Evolutionary conservation across 2,797 vertebrate genomes (phyloP), one percentile per base, ranked within the genome.

Genomic region (Dipus sagitta): DNA sequence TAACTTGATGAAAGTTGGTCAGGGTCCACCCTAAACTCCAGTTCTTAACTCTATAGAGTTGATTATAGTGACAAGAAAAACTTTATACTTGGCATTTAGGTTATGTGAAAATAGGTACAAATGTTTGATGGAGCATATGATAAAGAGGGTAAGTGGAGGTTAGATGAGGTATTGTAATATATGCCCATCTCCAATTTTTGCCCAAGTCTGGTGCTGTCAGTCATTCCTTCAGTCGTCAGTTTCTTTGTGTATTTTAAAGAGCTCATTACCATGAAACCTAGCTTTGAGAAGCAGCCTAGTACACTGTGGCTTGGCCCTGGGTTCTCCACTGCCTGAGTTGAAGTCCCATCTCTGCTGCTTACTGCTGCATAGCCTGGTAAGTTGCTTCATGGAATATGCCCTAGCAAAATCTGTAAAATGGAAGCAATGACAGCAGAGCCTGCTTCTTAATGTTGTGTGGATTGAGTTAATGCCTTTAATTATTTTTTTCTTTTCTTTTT

Each of bases 61-160:
- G 38, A 15, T 82, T 87, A 38, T 83, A 54, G n/a, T 81, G 77
- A 81, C 52, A 82, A 90, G 81, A 71, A 62, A 92, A 81, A 86
- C 12, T 42, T 84, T 71, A 18, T 92, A 38, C 68, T 38, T 75
- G 52, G 30, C 23, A 38, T 67, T 64, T 72, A 84, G 58, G 15
- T 38, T 90, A 81, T 62, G 38, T 70, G 81, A 62, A 90, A 6
- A 34, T 90, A 71, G 62, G 42, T 85, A 62, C 20, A 89, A 15
- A 26, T 92, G 14, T 76, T 86, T n/a, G 5, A 0, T 68, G 75
- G 75, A 70, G n/a, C 28, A n/a, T 71, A 34, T 30, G 74, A 23
- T 70, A 68, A 75, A 75, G 34, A 68, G 75, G 67, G 60, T 47
- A 83, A 7, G 47, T 75, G 62, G 68, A 85, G 70, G 38, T 54